Base-by-base conservation (phyloP, 2,113 vertebrate genomes). In the Neolamprologus caudopunctatus region DNA sequence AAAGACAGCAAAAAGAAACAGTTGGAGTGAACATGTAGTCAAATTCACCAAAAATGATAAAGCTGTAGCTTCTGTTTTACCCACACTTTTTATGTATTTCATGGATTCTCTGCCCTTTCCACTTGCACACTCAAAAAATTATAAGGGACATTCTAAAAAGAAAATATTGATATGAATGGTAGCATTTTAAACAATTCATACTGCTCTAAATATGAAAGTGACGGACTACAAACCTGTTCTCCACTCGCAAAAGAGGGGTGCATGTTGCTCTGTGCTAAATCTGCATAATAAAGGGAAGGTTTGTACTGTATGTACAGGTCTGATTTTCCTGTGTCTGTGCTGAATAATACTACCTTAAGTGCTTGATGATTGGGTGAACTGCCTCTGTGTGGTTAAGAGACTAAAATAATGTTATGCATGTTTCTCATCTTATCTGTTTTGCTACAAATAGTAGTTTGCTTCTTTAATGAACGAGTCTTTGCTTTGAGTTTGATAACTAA, bases 401-500 rank as follows among this genome's bases (percentile, higher is more conserved):
- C 17, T n/a, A 35, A 35, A 35, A 63, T 63, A 35, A 2, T n/a
- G 61, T 12, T 12, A 35, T 66, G 61, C 31, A n/a, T 66, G 17
- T 66, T 63, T 66, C 17, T 35, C 17, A 63, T 63, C 58, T 8
- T 63, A 63, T 35, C 17, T 63, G 31, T 35, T 63, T 63, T 8
- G 6, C 58, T n/a, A 63, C 58, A 63, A n/a, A 63, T 63, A n/a
- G 58, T 63, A 7, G 31, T 35, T 63, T 63, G 31, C 31, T 63
- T 63, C 61, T 12, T 66, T 66, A 63, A 63, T 35, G 17, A 1
- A 0, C 0, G 4, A 66, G 61, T 0, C 17, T 63, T 63, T 63
- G 31, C 31, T 11, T 63, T 63, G 58, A 0, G 31, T 19, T 63
- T 35, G 58, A 7, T 35, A 63, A 35, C 17, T 35, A 5, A 63